Conservation (phyloP, 2,113 vertebrate species). For the Eulacestoma nigropectus region DNA sequence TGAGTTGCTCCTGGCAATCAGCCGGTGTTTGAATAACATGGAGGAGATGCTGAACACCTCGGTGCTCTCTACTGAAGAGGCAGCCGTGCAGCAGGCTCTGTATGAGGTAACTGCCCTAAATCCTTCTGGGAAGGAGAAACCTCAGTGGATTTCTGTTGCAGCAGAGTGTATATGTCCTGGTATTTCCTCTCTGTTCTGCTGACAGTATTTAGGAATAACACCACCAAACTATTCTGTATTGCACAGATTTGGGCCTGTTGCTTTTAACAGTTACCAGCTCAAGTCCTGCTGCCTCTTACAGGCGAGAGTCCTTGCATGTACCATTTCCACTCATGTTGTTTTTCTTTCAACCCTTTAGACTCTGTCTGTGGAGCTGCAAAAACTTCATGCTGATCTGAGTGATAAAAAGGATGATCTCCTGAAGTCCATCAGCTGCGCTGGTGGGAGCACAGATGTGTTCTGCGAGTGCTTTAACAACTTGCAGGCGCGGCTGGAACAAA, state of each 20-base stretch:
- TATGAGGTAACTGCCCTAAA: constrained; percentile 70
- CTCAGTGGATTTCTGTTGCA: background rate
- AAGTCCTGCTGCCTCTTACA: background rate
- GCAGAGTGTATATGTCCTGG: background rate
- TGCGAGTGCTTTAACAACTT: constrained; percentile 73
- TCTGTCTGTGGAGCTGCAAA: constrained; percentile 74
- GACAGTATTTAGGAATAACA: background rate
- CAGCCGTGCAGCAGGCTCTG: constrained; percentile 60
- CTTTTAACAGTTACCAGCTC: background rate
- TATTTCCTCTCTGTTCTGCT: background rate
- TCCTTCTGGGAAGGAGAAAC: background rate
- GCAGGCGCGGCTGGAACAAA: constrained; percentile 62
- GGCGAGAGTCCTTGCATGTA: background rate
- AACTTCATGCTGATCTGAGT: constrained; percentile 71
- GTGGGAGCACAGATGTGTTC: constrained; percentile 50
- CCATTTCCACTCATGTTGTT: background rate
- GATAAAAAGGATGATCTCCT: constrained; percentile 74
- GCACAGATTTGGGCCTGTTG: background rate
- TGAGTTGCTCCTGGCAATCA: constrained; percentile 73
- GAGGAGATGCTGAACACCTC: constrained; percentile 70
- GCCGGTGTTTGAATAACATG: constrained; percentile 73
- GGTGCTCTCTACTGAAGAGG: constrained; percentile 47
- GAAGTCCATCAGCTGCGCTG: constrained; percentile 46
- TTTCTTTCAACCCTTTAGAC: constrained; percentile 67
- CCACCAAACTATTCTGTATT: background rate